A percentile compares a stretch with the other conserved stretches of the same genome.
phyloP scores from a whole-genome alignment of 2,797 vertebrate species.

The Dendrocincla tyrannina region DNA sequence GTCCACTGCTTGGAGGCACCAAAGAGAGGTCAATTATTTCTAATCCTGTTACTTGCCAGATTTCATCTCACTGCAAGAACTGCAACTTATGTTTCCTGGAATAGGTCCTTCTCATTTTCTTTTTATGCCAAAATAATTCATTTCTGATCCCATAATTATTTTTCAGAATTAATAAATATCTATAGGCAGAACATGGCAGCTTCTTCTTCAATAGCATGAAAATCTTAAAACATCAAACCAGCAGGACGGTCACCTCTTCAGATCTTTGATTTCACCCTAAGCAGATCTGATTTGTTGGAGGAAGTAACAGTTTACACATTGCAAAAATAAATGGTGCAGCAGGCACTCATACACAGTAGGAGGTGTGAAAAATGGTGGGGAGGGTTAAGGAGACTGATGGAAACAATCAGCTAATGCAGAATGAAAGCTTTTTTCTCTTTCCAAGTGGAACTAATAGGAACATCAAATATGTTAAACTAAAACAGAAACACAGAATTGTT shows the following conservation, averaged over 20 bases:
- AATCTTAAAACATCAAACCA: conserved; percentile 42
- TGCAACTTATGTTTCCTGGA: conserved; percentile 3
- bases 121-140: conserved; percentile 40
- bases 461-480: conserved; percentile 57
- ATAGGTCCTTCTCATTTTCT: background rate
- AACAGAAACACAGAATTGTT: conserved; percentile 22
- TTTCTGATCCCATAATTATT: conserved; percentile 35
- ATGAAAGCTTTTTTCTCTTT: conserved; percentile 47
- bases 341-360: conserved; percentile 56
- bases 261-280: conserved; percentile 60
- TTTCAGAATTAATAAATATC: conserved; percentile 29
- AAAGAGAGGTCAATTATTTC: conserved; percentile 27
- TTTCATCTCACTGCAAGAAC: background rate
- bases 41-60: background rate
- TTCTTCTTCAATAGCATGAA: background rate
- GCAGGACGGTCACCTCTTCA: conserved; percentile 26
- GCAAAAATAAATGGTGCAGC: conserved; percentile 61
- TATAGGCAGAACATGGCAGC: conserved; percentile 11
- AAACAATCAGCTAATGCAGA: conserved; percentile 66
- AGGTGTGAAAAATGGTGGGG: conserved; percentile 68
- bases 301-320: conserved; percentile 71
- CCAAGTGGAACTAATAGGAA: conserved; percentile 63
- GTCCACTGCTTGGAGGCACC: conserved; percentile 4
- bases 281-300: conserved; percentile 62
- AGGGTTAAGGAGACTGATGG: conserved; percentile 34